phyloP scores from a whole-genome alignment of 2,113 vertebrate genomes.

The Brachypodius melanocephalos region DNA sequence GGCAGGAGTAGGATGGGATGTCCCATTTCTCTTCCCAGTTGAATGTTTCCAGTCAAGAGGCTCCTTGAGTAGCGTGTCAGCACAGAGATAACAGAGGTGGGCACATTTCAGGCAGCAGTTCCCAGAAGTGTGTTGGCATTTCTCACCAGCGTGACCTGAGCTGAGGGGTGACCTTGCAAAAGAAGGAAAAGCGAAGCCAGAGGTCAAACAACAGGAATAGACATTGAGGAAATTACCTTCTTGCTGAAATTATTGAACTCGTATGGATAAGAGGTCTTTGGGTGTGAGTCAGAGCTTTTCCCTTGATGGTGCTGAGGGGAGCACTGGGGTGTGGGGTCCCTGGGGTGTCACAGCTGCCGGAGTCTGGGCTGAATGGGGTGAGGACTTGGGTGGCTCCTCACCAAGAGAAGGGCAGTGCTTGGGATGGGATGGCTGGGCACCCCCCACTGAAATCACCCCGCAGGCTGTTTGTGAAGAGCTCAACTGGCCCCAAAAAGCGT shows the following conservation, averaged over 20 bases:
- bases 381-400: neutral
- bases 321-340: neutral
- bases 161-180: neutral
- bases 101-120: neutral
- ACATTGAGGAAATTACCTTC: slow-evolving; percentile 9
- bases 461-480: neutral
- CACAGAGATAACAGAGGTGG: neutral
- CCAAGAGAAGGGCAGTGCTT: neutral
- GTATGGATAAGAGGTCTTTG: accelerated
- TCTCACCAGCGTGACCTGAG: neutral
- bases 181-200: neutral
- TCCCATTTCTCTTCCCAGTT: neutral
- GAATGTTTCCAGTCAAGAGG: slow-evolving; percentile 43
- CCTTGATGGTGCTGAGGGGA: neutral
- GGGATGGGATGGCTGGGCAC: neutral
- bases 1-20: neutral
- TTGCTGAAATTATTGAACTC: neutral
- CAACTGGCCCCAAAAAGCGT: accelerated
- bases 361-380: neutral
- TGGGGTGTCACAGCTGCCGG: neutral
- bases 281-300: neutral
- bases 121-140: neutral
- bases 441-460: accelerated
- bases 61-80: neutral
- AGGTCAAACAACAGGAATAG: slow-evolving; percentile 49